Percentiles rank a stretch among this genome's conserved stretches.
These are phyloP conservation scores for Calliopum simillimum DNA, from an alignment of 2,888 invertebrate species.

Conservation along the genomic window DNA sequence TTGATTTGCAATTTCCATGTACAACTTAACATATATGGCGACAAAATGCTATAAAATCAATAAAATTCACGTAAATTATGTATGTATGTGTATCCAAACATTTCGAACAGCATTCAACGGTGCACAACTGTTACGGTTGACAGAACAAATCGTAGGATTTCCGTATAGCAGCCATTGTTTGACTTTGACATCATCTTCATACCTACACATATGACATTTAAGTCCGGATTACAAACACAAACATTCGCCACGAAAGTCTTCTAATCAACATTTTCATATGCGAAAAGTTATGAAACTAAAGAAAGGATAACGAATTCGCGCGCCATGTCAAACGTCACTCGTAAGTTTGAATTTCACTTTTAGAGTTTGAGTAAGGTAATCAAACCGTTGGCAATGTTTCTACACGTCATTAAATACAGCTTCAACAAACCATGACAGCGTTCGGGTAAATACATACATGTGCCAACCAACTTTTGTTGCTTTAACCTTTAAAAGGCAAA, in stretches of 20 bases:
- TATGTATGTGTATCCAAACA: no score
- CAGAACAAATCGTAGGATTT: neutral
- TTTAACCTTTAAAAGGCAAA: no score
- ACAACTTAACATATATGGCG: neutral
- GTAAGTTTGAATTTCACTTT: constrained; percentile 2
- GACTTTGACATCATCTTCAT: constrained; percentile 1
- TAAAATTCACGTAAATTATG: constrained; percentile 17
- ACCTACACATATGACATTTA: neutral
- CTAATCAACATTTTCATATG: constrained; percentile 12
- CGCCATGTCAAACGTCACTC: neutral
- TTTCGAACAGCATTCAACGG: constrained; percentile 4
- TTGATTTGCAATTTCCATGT: neutral
- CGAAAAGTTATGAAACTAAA: constrained; percentile 4
- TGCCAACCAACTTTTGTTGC: no score
- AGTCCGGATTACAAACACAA: neutral
- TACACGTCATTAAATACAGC: constrained; percentile 46
- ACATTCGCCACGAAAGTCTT: constrained; percentile 5
- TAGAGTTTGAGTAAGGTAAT: constrained; percentile 25
- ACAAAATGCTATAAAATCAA: constrained; percentile 7
- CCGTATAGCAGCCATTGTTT: constrained; percentile 20
- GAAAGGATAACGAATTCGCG: neutral
- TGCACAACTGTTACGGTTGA: constrained; percentile 17
- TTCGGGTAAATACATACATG: neutral
- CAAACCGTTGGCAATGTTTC: constrained; percentile 41
- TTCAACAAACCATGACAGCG: constrained; percentile 40